Conservation (phyloP, 2,797 vertebrate species). For the Erithacus rubecula region DNA sequence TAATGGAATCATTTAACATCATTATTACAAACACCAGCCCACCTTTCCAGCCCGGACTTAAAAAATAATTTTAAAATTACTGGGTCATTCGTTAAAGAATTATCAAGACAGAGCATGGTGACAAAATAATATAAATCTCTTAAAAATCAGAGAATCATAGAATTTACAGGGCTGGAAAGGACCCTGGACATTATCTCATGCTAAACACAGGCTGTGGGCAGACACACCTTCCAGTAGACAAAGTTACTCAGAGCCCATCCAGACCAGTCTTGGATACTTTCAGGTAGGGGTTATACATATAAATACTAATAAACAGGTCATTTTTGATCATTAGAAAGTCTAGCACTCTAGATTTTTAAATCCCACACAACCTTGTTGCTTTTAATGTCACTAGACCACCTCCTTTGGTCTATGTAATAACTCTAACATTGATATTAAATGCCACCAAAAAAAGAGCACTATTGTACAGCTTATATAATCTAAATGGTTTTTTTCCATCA, state of each 20-base stretch:
- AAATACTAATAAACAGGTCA: fast-evolving
- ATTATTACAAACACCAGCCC: background rate
- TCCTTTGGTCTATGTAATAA: background rate
- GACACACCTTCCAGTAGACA: background rate
- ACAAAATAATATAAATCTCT: background rate
- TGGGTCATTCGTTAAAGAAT: fast-evolving
- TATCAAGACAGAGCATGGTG: background rate
- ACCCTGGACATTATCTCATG: background rate
- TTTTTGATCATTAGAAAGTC: background rate
- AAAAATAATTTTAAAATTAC: background rate
- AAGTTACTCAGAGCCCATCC: background rate
- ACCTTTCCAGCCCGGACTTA: background rate
- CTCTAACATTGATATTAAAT: background rate
- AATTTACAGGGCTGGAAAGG: background rate
- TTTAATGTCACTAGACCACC: background rate
- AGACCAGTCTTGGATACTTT: background rate
- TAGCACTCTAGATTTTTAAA: background rate
- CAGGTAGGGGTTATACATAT: background rate
- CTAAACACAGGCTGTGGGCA: background rate
- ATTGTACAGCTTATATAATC: background rate
- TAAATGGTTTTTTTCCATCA: background rate
- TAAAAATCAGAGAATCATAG: background rate
- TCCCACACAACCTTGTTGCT: background rate
- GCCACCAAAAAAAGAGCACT: background rate
- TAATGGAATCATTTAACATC: background rate